Conservation (phyloP, 2,888 invertebrate species). For the Torymus auratus region DNA sequence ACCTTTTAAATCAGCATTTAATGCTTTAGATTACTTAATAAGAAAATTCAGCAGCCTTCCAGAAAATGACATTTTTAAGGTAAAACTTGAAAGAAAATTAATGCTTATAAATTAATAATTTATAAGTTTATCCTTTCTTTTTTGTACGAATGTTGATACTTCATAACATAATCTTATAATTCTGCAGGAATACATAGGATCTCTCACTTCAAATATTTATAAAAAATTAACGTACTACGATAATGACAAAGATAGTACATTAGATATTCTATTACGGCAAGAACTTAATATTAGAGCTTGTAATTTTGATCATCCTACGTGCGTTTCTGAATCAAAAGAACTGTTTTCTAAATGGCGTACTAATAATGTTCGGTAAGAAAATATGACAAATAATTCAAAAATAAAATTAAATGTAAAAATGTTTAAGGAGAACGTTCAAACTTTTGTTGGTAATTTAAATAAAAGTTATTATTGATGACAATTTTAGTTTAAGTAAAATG, state of each 20-base stretch:
- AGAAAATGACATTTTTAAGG: conserved; percentile 62
- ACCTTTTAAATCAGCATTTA: conserved; percentile 83
- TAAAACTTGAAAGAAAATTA: conserved; percentile 33
- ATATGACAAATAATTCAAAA: background rate
- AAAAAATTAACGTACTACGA: conserved; percentile 79
- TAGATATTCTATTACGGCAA: conserved; percentile 79
- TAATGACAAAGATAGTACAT: conserved; percentile 76
- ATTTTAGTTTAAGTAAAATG: background rate
- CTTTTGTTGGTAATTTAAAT: background rate
- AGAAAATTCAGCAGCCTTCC: conserved; percentile 54
- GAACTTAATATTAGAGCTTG: conserved; percentile 81
- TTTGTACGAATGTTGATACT: background rate
- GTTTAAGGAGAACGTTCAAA: too few relatives aligned
- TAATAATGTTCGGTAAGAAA: conserved; percentile 45
- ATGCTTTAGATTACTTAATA: conserved; percentile 76
- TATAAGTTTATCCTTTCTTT: background rate
- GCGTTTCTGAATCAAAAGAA: conserved; percentile 75
- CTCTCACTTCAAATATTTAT: conserved; percentile 77
- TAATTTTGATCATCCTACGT: conserved; percentile 78
- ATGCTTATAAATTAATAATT: too few relatives aligned
- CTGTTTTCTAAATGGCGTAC: conserved; percentile 76
- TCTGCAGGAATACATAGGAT: conserved; percentile 60
- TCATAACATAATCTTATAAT: conserved; percentile 19
- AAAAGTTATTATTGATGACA: background rate
- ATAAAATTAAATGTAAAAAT: too few relatives aligned